Base-by-base conservation (phyloP, 2,888 invertebrate genomes). In the Campopleginae sp. region DNA sequence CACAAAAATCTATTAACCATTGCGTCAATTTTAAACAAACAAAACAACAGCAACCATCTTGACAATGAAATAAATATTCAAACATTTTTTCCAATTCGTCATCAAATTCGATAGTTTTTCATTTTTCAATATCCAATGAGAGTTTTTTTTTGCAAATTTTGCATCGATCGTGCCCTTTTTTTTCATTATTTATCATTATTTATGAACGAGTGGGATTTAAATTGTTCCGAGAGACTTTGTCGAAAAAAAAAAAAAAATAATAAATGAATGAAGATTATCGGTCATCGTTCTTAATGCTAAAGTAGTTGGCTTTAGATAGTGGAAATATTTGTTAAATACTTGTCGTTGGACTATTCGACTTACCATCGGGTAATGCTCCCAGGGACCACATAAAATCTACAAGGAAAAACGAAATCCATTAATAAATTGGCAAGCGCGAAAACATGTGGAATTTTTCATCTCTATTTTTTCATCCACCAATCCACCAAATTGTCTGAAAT, bases 381-480 rank as follows among this genome's bases (percentile, higher is more conserved):
- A 98, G 97, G 95, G 98, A 98, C 98, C 98, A 98, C 98, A 98
- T 98, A 97, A 98, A 98, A 97, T 98, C 98, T 98, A 97, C 95
- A 97, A 96, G 95, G 95, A 95, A 95, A 93, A 94, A 94, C 88
- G 92, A 87, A 91, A 80, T 89, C 86, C 89, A 93, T 93, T 93
- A 93, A 90, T 92, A 89, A 87, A 84, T 51, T 63, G 77, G 51
- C 63, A 80, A 58, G 33, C 46, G 58, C 48, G 61, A 74, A 19
- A 80, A 74, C 66, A 46, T 48, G 58, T 74, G 0, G 19, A 72
- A 27, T 27, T 58, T 58, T 58, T 27, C 1, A 12, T 27, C 23
- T 23, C 14, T 58, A 14, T 48, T 33, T n/a, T 51, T 19, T 71
- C 27, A 72, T 76, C 58, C 63, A 77, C 88, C 85, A 88, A 82